Conservation (phyloP, 2,113 vertebrate species). For the Sylvilagus bachmani region DNA sequence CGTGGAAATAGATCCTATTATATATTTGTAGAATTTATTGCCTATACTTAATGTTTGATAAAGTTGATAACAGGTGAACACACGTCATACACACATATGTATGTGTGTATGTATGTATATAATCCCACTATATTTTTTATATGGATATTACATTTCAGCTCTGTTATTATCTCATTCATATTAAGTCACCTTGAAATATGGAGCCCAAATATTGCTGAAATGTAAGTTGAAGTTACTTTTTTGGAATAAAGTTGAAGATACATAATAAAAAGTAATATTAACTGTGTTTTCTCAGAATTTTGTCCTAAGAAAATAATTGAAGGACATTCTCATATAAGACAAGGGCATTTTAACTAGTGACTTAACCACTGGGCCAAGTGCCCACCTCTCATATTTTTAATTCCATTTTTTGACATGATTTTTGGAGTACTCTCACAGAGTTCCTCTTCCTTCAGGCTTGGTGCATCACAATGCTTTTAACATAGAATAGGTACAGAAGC, state of each 20-base stretch:
- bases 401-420: no score
- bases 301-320: slow-evolving; percentile 24
- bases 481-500: no score
- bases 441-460: no score
- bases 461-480: no score
- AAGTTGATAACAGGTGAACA: background rate
- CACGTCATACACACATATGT: background rate
- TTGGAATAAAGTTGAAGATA: background rate
- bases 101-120: background rate
- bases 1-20: background rate
- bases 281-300: background rate
- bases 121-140: background rate
- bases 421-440: no score
- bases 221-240: slow-evolving; percentile 24
- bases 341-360: no score
- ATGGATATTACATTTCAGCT: background rate
- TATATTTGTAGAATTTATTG: background rate
- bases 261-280: background rate
- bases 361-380: no score
- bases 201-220: background rate
- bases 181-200: background rate
- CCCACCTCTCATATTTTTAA: no score
- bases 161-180: background rate
- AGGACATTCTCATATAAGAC: no score
- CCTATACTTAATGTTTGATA: background rate